Evolutionary conservation across 2,113 vertebrate genomes (phyloP), one percentile per base, ranked within the genome.

Genomic region (Semnornis frantzii): DNA sequence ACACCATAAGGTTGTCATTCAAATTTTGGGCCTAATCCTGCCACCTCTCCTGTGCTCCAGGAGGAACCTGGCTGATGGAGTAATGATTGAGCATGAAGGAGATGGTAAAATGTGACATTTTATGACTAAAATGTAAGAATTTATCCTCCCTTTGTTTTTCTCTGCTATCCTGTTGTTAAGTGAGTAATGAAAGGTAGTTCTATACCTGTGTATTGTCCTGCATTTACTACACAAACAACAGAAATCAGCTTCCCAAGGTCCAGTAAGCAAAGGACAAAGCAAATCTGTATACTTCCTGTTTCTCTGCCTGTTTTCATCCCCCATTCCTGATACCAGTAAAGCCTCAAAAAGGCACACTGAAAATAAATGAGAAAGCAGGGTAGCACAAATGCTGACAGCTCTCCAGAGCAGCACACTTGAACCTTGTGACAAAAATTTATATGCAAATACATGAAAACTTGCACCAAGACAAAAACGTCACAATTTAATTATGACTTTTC

Each of bases 1-100:
- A 85, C n/a, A 93, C 46, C 75, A 52, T 80, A 76, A 92, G 70
- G 83, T 31, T 93, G 71, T 84, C 79, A 94, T 66, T 94, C 94
- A 87, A 54, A 90, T 65, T 80, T 37, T 65, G 44, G 90, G 66
- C n/a, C 58, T 86, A 75, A 80, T 66, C 34, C 63, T 92, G 70
- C 42, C 59, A 37, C 24, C 52, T 68, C 79, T 90, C 59, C 54
- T 76, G 7, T 71, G 37, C 54, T 92, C 42, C 15, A 2, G 8
- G 54, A 95, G 42, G 33, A 93, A 71, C 21, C 19, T 4, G 8
- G 62, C 39, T 70, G 63, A 60, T 27, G 27, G n/a, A 76, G 1
- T 71, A 90, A 68, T 48, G 72, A 44, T 2, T 57, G 31, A 88
- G 42, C 54, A 73, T 11, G 34, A 94, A 63, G 39, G 31, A 81